A percentile compares a stretch with the other conserved stretches of the same genome.
phyloP scores from a whole-genome alignment of 1,140 invertebrate genomes.

The Pseudoatta argentina region DNA sequence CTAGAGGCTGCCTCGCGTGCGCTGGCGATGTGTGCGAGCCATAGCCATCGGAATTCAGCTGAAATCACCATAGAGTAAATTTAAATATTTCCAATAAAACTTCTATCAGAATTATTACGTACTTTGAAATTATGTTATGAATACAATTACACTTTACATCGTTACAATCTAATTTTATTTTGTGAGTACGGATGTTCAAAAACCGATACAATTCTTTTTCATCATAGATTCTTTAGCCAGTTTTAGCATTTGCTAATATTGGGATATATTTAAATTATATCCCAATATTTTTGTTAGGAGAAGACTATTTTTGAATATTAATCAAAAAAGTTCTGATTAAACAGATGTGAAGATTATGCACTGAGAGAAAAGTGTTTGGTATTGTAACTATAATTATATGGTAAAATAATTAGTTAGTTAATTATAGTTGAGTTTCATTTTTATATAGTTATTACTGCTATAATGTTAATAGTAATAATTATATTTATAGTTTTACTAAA shows the following conservation, averaged over 20 bases:
- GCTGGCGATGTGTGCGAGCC: slow-evolving; percentile 94
- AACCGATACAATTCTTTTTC: neutral
- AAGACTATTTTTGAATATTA: neutral
- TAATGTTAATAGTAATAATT: no score
- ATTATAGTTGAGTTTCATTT: no score
- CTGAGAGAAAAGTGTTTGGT: neutral
- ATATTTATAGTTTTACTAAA: no score
- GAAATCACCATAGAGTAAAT: slow-evolving; percentile 75
- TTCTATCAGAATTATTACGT: neutral
- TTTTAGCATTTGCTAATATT: neutral
- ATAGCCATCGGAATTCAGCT: slow-evolving; percentile 93
- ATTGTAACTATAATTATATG: no score
- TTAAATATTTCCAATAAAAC: slow-evolving; percentile 17
- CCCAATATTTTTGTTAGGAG: neutral
- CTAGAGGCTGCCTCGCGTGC: slow-evolving; percentile 89
- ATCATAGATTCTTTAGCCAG: neutral
- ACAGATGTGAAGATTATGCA: neutral
- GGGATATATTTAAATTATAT: neutral
- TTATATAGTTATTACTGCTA: no score
- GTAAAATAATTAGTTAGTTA: no score
- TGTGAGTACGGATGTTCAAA: neutral
- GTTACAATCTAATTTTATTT: slow-evolving; percentile 1
- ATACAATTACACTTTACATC: neutral
- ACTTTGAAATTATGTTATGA: neutral
- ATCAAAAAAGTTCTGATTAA: neutral